phyloP scores from a whole-genome alignment of 1,140 invertebrate species.

The Lepidurus packardi region DNA sequence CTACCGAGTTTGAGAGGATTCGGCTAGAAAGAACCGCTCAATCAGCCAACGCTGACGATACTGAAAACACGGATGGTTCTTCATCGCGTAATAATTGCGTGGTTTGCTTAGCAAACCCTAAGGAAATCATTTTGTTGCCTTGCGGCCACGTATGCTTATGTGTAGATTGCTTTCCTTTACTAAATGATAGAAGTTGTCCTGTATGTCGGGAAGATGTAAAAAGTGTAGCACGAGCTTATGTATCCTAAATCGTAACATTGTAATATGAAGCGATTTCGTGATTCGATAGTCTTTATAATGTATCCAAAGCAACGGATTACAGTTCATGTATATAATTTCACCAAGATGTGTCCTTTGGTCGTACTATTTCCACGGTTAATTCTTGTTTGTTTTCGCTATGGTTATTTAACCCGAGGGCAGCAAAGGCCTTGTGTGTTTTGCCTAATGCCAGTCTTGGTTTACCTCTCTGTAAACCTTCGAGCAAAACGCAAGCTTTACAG shows the following conservation, averaged over 20 bases:
- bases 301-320: neutral
- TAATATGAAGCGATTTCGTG: neutral
- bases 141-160: constrained; percentile 29
- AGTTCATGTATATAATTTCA: neutral
- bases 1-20: neutral
- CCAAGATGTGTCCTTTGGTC: neutral
- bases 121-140: constrained; percentile 26
- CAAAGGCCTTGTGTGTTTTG: constrained; percentile 71
- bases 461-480: constrained; percentile 93
- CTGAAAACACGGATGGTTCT: neutral
- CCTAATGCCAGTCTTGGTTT: constrained; percentile 78
- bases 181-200: neutral
- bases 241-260: neutral
- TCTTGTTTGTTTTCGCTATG: neutral
- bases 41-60: neutral
- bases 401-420: constrained; percentile 8
- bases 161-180: neutral
- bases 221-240: neutral
- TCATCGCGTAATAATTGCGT: constrained; percentile 20
- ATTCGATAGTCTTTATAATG: neutral
- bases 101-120: constrained; percentile 22
- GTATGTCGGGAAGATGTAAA: constrained; percentile 7
- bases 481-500: constrained; percentile 92
- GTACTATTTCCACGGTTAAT: neutral
- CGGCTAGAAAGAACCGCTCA: neutral